Base-by-base conservation (phyloP, 2,113 vertebrate species). In the Platysternon megacephalum region DNA sequence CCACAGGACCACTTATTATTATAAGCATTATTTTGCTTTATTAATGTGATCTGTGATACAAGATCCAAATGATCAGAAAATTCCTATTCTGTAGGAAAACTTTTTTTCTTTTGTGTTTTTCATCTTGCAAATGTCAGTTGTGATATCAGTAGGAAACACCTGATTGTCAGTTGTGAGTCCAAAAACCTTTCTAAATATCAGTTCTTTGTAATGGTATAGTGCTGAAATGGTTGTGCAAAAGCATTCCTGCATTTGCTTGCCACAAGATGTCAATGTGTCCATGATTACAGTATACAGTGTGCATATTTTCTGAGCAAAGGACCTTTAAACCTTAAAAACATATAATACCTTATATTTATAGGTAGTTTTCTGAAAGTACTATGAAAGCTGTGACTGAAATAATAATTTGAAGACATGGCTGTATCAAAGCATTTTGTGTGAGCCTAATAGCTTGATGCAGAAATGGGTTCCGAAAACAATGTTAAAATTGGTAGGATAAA, bases 191-290 rank as follows among this genome's bases (percentile, higher is more conserved):
- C 8, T 42, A 87, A 94, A 93, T 6, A 39, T 78, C 22, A 29
- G 46, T 88, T 79, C 22, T 56, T 88, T 91, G 17, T 95, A 84
- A 84, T 88, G 56, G 21, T 39, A 6, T 74, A 21, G 14, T 65
- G 11, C 19, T 83, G 48, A 51, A 85, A 19, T 13, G 80, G 17
- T 80, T 10, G 2, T 72, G 26, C 80, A 76, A 87, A 68, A 55
- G 2, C 61, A 89, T 85, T 53, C 2, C 55, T 84, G 11, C 49
- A 78, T 85, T 83, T 82, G 3, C 24, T 94, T 92, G 79, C n/a
- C 86, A 93, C 78, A 95, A 95, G 87, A 90, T 95, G 91, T 96
- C 90, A 90, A 92, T 84, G 17, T 90, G 82, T 86, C 42, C 48
- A 86, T 79, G 8, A 95, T 39, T 76, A 79, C 85, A 53, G n/a